These are phyloP conservation scores for Rhimphoctona megacephalus DNA, from an alignment of 2,888 invertebrate species.

Conservation along the genomic window DNA sequence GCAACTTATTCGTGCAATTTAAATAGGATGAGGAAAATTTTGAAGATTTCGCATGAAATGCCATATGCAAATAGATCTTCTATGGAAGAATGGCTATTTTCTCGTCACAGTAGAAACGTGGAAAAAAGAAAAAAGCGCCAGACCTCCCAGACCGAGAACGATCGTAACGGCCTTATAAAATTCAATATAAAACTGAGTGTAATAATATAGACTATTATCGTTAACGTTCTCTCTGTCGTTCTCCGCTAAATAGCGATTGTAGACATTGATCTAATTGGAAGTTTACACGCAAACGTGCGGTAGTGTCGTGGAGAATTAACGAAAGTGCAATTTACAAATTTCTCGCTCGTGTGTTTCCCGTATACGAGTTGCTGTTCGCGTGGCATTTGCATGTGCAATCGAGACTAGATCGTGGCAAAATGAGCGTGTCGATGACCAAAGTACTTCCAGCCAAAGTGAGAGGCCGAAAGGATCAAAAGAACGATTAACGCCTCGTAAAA, in stretches of 20 bases:
- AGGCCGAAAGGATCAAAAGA: background rate
- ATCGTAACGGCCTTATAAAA: conserved; percentile 43
- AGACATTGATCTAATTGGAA: conserved; percentile 72
- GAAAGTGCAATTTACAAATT: conserved; percentile 57
- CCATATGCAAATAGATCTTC: background rate
- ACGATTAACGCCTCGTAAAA: conserved; percentile 12
- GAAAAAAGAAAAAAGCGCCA: conserved; percentile 21
- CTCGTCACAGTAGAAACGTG: conserved; percentile 22
- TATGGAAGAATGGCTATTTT: conserved; percentile 21
- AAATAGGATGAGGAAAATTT: background rate
- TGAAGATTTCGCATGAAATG: background rate
- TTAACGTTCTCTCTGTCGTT: conserved; percentile 51
- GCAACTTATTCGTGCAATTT: background rate
- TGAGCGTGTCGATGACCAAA: conserved; percentile 31
- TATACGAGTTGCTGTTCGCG: conserved; percentile 26
- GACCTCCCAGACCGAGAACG: conserved; percentile 57
- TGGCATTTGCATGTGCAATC: conserved; percentile 48
- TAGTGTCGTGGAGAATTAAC: conserved; percentile 57
- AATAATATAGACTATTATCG: conserved; percentile 66
- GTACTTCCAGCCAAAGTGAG: conserved; percentile 17
- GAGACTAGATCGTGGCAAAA: conserved; percentile 32
- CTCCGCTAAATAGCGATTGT: conserved; percentile 47
- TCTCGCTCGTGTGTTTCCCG: conserved; percentile 18
- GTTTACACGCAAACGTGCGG: conserved; percentile 61
- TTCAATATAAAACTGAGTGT: conserved; percentile 60